phyloP scores from a whole-genome alignment of 2,797 vertebrate species.

The Acridotheres tristis region DNA sequence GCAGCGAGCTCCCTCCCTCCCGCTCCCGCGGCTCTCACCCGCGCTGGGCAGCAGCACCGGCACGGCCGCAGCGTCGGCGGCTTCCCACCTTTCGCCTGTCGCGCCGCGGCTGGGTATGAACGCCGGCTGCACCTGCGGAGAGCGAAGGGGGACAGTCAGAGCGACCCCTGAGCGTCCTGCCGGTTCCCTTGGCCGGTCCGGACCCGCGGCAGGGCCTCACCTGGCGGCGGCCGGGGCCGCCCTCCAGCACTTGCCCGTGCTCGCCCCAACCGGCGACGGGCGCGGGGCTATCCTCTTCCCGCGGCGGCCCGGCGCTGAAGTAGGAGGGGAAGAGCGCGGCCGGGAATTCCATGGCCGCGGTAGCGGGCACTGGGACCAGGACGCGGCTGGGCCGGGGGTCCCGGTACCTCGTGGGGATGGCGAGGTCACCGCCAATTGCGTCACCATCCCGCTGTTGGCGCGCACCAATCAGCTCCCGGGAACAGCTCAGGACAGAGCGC shows the following conservation, averaged over 20 bases:
- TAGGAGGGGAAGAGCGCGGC: neutral
- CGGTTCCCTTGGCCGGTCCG: too few relatives aligned
- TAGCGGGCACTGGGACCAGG: fast-evolving
- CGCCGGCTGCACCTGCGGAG: neutral
- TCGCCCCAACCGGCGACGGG: neutral
- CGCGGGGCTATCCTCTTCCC: neutral
- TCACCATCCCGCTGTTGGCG: neutral
- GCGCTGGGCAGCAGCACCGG: neutral
- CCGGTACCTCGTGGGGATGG: fast-evolving
- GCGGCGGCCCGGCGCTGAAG: neutral
- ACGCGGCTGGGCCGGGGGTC: neutral
- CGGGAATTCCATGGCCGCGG: conserved; percentile 4
- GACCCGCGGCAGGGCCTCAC: neutral
- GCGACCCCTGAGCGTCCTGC: too few relatives aligned
- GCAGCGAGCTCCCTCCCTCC: neutral
- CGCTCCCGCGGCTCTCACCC: neutral
- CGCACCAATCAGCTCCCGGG: neutral
- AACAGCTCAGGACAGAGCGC: neutral
- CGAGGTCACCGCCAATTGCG: neutral
- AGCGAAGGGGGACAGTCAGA: neutral
- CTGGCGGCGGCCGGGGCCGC: neutral
- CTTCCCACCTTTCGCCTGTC: neutral
- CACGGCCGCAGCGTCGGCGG: neutral
- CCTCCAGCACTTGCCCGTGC: neutral
- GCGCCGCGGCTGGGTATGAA: neutral